Conservation (phyloP, 2,797 vertebrate genomes). For the Phrynocephalus vlangalii region DNA sequence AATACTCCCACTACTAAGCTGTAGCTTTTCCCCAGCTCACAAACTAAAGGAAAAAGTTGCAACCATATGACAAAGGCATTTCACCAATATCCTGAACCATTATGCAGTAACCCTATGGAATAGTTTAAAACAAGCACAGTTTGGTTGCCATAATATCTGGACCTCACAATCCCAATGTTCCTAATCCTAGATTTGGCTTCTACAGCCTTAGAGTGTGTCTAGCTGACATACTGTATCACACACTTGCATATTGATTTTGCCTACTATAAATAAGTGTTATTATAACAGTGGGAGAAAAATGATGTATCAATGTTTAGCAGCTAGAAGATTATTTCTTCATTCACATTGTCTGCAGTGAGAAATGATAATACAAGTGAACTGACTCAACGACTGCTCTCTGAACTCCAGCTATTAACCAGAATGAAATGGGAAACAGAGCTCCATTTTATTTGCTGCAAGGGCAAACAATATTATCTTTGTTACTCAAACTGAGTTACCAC, state of each 20-base stretch:
- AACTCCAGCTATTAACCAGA: constrained; percentile 20
- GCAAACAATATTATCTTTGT: background rate
- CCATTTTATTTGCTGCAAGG: background rate
- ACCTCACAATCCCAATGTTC: background rate
- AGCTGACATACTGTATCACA: constrained; percentile 6
- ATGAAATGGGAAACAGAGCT: constrained; percentile 17
- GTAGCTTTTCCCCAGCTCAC: background rate
- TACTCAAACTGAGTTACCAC: background rate
- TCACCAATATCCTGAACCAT: background rate
- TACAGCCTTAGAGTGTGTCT: background rate
- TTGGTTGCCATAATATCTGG: background rate
- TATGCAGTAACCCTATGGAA: background rate
- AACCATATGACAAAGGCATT: background rate
- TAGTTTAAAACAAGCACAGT: background rate
- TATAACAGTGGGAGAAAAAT: constrained; percentile 22
- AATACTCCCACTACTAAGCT: background rate
- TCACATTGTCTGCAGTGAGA: background rate
- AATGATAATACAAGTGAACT: background rate
- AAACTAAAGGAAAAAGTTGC: background rate
- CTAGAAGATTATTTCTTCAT: background rate
- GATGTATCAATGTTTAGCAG: constrained; percentile 22
- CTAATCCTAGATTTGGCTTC: background rate
- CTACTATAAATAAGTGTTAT: constrained; percentile 32
- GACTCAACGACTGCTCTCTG: constrained; percentile 13
- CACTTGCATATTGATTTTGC: background rate